Evolutionary conservation across 1,140 invertebrate species (phyloP), one percentile per base, ranked within the genome.

Genomic region (Patella vulgata): DNA sequence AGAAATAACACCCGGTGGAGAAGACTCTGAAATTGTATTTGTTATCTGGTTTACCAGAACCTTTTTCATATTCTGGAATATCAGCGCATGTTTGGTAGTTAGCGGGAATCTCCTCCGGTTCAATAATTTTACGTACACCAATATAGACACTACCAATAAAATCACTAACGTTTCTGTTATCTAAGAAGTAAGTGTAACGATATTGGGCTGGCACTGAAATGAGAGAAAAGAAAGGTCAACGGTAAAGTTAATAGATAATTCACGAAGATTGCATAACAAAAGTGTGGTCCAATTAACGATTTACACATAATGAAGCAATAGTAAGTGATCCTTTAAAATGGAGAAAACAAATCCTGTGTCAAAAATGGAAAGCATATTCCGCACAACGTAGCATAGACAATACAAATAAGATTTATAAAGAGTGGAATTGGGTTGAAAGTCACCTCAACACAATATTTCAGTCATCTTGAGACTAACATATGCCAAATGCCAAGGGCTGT

Each of bases 51-150:
- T 59, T 50, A 17, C 59, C 44, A 23, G 57, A 21, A 14, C 61
- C 59, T 0, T 61, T 56, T 14, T 44, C 51, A 48, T 63, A 72
- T 1, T 51, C 54, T 8, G 63, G 63, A 12, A 71, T 36, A 2
- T 59, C 31, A 0, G 43, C 19, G 23, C 66, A 69, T 12, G 50
- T 48, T 5, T 14, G 39, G 39, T 63, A 68, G 21, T 58, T 43
- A 43, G 77, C 61, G 30, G 61, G 52, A 44, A 57, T 43, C 17
- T 59, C 51, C 44, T 77, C 74, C 0, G 33, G 31, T 14, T 31
- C 11, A 6, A 51, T 44, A 14, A 79, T 50, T 51, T 81, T 68
- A 21, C 76, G 28, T 1, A 81, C 59, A 21, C 69, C 74, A 2
- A 80, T 33, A 42, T 66, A 65, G 1, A 70, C 58, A 9, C 51